phyloP scores from a whole-genome alignment of 1,140 invertebrate species.

The Drosophila lacertosa region DNA sequence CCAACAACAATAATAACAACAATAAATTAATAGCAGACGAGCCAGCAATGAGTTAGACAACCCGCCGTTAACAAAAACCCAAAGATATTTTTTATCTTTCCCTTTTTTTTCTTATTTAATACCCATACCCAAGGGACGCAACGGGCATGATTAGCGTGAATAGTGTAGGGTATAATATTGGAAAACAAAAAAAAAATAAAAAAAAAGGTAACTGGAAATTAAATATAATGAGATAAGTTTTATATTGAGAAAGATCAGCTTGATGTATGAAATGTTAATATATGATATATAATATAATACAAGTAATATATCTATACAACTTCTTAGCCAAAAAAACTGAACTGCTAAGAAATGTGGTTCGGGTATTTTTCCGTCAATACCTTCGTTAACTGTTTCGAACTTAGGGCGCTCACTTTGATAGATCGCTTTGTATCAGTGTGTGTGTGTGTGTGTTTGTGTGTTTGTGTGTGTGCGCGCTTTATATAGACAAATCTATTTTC shows the following conservation, averaged over 20 bases:
- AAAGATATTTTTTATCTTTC: slow-evolving; percentile 3
- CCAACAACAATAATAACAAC: slow-evolving; percentile 78
- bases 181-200: too few relatives aligned
- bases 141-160: slow-evolving; percentile 5
- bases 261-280: too few relatives aligned
- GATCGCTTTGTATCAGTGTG: slow-evolving; percentile 52
- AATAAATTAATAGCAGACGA: slow-evolving; percentile 72
- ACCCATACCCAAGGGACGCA: background rate
- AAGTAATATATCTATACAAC: too few relatives aligned
- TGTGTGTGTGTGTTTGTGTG: background rate
- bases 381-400: background rate
- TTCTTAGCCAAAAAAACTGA: too few relatives aligned
- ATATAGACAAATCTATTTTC: slow-evolving; percentile 65
- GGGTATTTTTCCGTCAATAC: slow-evolving; percentile 14
- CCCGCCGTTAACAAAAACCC: slow-evolving; percentile 53
- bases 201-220: too few relatives aligned
- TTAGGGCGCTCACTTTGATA: slow-evolving; percentile 43
- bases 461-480: background rate
- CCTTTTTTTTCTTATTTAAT: background rate
- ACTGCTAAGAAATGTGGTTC: too few relatives aligned
- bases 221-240: background rate
- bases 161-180: background rate
- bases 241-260: too few relatives aligned
- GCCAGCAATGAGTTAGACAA: slow-evolving; percentile 45
- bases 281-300: too few relatives aligned